Conservation (phyloP, 2,797 vertebrate species). For the Limosa lapponica region DNA sequence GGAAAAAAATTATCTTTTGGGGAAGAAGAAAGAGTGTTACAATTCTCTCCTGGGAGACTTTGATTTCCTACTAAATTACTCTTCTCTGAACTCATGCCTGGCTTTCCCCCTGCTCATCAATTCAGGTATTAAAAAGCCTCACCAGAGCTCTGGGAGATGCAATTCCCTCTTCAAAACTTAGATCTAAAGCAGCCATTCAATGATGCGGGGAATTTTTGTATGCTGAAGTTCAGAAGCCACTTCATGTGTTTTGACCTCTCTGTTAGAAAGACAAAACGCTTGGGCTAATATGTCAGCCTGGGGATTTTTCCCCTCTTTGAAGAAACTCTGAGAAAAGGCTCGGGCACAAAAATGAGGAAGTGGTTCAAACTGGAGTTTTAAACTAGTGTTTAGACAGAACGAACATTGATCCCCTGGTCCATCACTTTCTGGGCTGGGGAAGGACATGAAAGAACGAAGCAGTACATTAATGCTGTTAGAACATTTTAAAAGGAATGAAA, state of each 20-base stretch:
- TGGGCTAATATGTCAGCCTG: background rate
- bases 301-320: background rate
- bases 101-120: background rate
- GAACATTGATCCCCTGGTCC: background rate
- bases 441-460: background rate
- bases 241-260: background rate
- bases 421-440: background rate
- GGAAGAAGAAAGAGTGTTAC: background rate
- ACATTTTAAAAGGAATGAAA: background rate
- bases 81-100: background rate
- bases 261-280: background rate
- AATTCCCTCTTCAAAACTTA: background rate
- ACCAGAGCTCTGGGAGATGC: background rate
- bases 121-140: background rate
- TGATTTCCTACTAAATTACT: background rate
- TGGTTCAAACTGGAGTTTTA: background rate
- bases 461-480: background rate
- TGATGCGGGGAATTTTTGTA: fast-evolving
- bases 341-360: background rate
- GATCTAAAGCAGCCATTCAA: background rate
- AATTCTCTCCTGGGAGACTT: background rate
- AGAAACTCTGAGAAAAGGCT: background rate
- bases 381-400: background rate
- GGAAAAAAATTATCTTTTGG: background rate
- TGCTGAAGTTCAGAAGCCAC: background rate